phyloP scores from a whole-genome alignment of 2,113 vertebrate genomes.

The Cololabis saira region DNA sequence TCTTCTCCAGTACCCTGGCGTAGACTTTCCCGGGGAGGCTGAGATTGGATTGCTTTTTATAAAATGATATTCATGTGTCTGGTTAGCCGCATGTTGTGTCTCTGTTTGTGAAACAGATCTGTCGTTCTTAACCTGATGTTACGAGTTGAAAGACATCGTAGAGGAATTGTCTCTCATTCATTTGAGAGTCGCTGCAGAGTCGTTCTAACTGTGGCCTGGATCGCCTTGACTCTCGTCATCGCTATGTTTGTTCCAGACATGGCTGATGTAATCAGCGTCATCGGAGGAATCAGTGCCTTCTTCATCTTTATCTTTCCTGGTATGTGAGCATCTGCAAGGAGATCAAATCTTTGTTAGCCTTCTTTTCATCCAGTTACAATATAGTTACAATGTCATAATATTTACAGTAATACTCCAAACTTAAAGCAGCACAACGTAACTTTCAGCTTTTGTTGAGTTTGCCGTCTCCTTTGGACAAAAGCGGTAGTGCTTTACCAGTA shows the following conservation, averaged over 20 bases:
- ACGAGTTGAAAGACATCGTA: slow-evolving; percentile 52
- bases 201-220: slow-evolving; percentile 86
- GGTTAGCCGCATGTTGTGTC: background rate
- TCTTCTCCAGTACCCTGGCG: too few species aligned
- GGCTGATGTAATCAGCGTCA: slow-evolving; percentile 88
- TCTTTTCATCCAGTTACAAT: too few species aligned
- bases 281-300: slow-evolving; percentile 92
- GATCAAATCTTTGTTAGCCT: too few species aligned
- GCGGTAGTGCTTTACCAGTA: too few species aligned
- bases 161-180: background rate
- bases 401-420: too few species aligned
- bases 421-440: too few species aligned
- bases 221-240: slow-evolving; percentile 82
- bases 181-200: slow-evolving; percentile 79
- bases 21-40: too few species aligned
- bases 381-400: too few species aligned
- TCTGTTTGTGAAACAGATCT: slow-evolving; percentile 76
- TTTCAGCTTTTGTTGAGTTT: too few species aligned
- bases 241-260: slow-evolving; percentile 92
- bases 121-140: slow-evolving; percentile 87
- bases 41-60: too few species aligned
- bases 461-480: too few species aligned
- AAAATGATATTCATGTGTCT: background rate
- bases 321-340: slow-evolving; percentile 41
- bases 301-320: slow-evolving; percentile 98